Evolutionary conservation across 1,140 invertebrate species (phyloP).

Genomic region (Bombus waltoni): DNA sequence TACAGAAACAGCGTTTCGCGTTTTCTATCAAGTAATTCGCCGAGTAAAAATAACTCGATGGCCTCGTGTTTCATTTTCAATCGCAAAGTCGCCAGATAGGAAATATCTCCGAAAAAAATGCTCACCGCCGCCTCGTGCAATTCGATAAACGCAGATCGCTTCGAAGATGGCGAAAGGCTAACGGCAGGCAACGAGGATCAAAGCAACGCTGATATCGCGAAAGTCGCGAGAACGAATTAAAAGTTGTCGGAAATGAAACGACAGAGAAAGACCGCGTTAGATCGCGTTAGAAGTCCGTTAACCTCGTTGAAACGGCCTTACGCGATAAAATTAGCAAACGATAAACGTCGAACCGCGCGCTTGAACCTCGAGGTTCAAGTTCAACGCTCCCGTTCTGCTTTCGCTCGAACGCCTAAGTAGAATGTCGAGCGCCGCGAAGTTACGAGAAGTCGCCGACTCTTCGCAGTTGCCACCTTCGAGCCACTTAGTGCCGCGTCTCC

Average conservation of each 20-base stretch:
- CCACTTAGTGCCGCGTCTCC: too few relatives aligned
- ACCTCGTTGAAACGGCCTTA: neutral
- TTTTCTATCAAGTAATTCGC: neutral
- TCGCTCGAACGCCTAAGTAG: neutral
- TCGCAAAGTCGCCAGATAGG: neutral
- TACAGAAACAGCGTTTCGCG: neutral
- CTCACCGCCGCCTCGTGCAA: too few relatives aligned
- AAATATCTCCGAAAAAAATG: neutral
- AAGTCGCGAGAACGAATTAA: neutral
- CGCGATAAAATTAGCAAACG: slow-evolving; percentile 9
- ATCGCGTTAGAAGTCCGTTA: neutral
- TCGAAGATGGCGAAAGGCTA: neutral
- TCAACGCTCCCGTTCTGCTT: slow-evolving; percentile 19
- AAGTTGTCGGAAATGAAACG: neutral
- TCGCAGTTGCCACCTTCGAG: neutral
- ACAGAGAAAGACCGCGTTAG: neutral
- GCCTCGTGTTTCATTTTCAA: neutral
- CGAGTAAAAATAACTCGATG: neutral
- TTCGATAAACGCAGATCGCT: neutral
- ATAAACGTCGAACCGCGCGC: slow-evolving; percentile 26
- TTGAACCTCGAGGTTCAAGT: slow-evolving; percentile 38
- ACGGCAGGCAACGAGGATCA: neutral
- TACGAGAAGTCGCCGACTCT: neutral
- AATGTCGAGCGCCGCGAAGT: neutral
- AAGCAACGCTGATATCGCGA: neutral